Evolutionary conservation across 2,888 invertebrate genomes (phyloP).

Genomic region (Morinoia aosen): DNA sequence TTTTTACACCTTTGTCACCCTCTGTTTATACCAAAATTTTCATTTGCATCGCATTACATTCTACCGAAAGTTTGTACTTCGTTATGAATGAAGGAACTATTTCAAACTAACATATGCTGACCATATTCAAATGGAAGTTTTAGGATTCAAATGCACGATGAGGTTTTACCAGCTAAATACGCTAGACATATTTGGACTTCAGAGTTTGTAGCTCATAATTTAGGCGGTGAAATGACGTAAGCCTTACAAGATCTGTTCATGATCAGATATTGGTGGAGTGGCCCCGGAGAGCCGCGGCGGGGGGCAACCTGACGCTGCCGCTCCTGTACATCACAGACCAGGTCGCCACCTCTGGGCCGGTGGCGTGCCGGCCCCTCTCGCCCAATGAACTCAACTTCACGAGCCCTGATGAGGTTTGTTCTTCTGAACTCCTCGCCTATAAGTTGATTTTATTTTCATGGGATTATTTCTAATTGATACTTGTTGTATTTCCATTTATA

Average conservation of each 20-base stretch:
- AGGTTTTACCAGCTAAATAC: too few species aligned
- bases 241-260: background rate
- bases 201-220: background rate
- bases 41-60: too few species aligned
- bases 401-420: background rate
- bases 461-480: background rate
- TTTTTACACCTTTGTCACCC: too few species aligned
- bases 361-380: background rate
- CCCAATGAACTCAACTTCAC: constrained; percentile 38
- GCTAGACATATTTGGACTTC: background rate
- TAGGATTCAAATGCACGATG: too few species aligned
- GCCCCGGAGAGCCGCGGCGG: background rate
- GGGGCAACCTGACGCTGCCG: background rate
- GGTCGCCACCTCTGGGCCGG: background rate
- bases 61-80: too few species aligned
- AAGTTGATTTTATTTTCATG: background rate
- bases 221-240: background rate
- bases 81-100: too few species aligned
- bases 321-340: constrained; percentile 18
- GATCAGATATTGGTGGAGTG: constrained; percentile 14
- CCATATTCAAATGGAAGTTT: too few species aligned
- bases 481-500: background rate
- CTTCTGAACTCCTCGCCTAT: background rate
- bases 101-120: too few species aligned
- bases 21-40: too few species aligned